Evolutionary conservation across 2,797 vertebrate species (phyloP), one percentile per base, ranked within the genome.

Genomic region (Hydrocynus forskahlii): DNA sequence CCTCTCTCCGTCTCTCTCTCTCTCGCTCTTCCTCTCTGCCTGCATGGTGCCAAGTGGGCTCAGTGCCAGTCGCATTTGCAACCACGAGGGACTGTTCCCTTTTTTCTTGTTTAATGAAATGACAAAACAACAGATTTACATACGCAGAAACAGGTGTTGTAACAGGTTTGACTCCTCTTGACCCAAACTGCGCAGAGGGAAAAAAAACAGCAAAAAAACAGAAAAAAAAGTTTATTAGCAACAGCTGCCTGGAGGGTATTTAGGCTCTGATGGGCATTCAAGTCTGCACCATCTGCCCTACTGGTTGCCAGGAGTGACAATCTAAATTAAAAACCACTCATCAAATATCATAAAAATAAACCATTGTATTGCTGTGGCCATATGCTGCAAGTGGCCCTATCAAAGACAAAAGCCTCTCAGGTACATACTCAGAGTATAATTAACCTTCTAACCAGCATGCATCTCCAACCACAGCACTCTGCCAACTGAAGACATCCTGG

Each of bases 91-190:
- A 96, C 93, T 74, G 80, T 83, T 90, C 92, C 92, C 91, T 92
- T 91, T 88, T 92, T 91, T 80, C 89, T 89, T 95, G 93, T 93
- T 95, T 95, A 96, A 97, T 95, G 93, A 97, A 96, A 97, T 94
- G 94, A 96, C 94, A 97, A 95, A 96, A 95, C 94, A 96, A 96
- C 95, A 97, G 94, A 98, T 97, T 95, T 97, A 93, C 95, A 96
- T 96, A 95, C 93, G 91, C 88, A 95, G 93, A 96, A 96, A 94
- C 96, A 98, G 96, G 96, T 98, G 97, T 93, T 95, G 87, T 94
- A 97, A 97, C 96, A 98, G 96, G 96, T 97, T 97, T 96, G 95
- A 95, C 88, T 96, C 94, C 92, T 94, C 93, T 94, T 96, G 95
- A 98, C 96, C 96, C 91, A 86, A 95, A 92, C 90, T 85, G 87